Conservation (phyloP, 2,888 invertebrate genomes). For the Agrilus cyanescens region DNA sequence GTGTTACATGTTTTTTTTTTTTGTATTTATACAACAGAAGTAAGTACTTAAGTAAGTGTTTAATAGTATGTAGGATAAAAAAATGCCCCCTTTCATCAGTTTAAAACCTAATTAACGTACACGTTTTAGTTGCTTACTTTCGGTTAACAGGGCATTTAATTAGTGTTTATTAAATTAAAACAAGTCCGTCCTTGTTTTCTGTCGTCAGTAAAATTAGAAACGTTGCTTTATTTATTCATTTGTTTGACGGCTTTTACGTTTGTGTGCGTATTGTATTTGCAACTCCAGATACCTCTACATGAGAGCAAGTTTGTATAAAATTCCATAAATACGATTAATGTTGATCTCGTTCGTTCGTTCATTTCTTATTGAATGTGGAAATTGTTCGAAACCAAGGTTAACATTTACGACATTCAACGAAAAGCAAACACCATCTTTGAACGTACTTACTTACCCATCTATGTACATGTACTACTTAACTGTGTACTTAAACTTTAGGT, state of each 20-base stretch:
- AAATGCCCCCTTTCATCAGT: too few relatives aligned
- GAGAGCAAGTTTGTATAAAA: constrained; percentile 1
- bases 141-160: neutral
- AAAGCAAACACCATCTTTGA: too few relatives aligned
- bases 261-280: too few relatives aligned
- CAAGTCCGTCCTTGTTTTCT: neutral
- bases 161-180: neutral
- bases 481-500: constrained; percentile 7
- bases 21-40: too few relatives aligned
- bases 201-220: too few relatives aligned
- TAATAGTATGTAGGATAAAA: too few relatives aligned
- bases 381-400: neutral
- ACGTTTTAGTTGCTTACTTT: too few relatives aligned
- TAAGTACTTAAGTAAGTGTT: too few relatives aligned
- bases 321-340: neutral
- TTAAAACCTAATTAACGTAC: too few relatives aligned
- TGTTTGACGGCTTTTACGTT: neutral
- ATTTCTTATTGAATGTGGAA: constrained; percentile 1
- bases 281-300: too few relatives aligned
- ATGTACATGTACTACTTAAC: neutral
- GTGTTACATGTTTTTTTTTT: too few relatives aligned
- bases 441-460: neutral
- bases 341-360: neutral
- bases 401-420: neutral
- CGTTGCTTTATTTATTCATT: neutral